Conservation (phyloP, 2,797 vertebrate species). For the Esox masquinongy region DNA sequence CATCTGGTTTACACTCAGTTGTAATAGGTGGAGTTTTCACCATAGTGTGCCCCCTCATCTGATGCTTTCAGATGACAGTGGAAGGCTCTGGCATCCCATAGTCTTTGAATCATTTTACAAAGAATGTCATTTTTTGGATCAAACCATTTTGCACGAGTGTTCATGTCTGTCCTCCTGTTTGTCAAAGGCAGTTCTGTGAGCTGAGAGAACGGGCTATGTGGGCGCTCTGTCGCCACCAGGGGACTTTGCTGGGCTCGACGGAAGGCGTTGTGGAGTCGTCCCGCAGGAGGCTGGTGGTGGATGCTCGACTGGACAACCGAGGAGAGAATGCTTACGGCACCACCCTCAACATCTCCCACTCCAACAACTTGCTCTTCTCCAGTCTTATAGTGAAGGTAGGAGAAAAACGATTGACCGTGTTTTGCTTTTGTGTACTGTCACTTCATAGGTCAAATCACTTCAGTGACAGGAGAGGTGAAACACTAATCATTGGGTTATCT, state of each 20-base stretch:
- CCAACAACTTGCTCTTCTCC: conserved; percentile 87
- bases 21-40: neutral
- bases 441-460: neutral
- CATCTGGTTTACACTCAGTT: neutral
- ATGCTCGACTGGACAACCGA: conserved; percentile 81
- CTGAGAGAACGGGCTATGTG: conserved; percentile 46
- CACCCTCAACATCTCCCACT: conserved; percentile 82
- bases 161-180: neutral
- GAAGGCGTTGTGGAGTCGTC: conserved; percentile 79
- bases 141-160: neutral
- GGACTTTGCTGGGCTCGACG: conserved; percentile 38
- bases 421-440: neutral
- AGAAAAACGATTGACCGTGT: neutral
- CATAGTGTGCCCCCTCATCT: neutral
- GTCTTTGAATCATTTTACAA: neutral
- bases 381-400: conserved; percentile 85
- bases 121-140: neutral
- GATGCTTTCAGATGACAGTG: neutral
- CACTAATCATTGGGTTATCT: neutral
- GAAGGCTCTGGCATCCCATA: neutral
- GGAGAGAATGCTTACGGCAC: conserved; percentile 90
- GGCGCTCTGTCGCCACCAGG: conserved; percentile 56
- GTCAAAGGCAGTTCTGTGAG: conserved; percentile 82
- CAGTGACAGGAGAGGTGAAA: neutral
- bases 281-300: conserved; percentile 80